These are phyloP conservation scores for Echinarachnius parma DNA, from an alignment of 53 echinoderm and acorn worm genomes.

Conservation along the genomic window DNA sequence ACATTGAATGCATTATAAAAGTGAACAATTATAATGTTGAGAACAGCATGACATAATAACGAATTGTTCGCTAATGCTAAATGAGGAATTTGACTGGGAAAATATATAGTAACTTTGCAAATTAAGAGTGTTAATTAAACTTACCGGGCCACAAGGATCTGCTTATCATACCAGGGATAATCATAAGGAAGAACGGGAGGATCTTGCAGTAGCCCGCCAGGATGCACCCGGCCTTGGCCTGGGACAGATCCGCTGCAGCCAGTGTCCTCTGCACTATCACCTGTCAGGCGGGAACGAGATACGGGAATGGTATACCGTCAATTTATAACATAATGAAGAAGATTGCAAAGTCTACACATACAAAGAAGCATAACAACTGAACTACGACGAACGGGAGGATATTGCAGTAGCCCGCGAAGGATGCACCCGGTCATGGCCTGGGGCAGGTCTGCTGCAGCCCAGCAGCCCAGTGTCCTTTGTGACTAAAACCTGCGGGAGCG, in stretches of 20 bases:
- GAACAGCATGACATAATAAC: too few species aligned
- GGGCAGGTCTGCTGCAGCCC: constrained; percentile 70
- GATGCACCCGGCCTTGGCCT: constrained; percentile 71
- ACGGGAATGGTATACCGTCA: too few species aligned
- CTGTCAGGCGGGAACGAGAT: constrained; percentile 30
- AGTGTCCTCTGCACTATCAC: constrained; percentile 77
- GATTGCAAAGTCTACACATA: too few species aligned
- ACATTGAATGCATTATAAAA: too few species aligned
- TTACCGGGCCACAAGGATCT: constrained; percentile 73
- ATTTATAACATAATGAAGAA: too few species aligned
- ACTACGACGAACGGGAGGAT: constrained; percentile 74
- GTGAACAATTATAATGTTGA: too few species aligned
- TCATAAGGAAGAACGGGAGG: constrained; percentile 79
- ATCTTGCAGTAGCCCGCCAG: constrained; percentile 72
- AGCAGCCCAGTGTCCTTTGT: constrained; percentile 66
- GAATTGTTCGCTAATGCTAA: too few species aligned
- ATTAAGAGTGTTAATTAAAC: too few species aligned
- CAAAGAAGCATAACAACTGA: too few species aligned
- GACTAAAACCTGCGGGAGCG: constrained; percentile 71
- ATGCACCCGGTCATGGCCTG: constrained; percentile 72
- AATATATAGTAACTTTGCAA: too few species aligned
- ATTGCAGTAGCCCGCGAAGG: constrained; percentile 67
- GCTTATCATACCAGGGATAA: constrained; percentile 84
- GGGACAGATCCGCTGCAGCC: constrained; percentile 68
- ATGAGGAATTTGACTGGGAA: too few species aligned